Percentiles rank a stretch among this genome's conserved stretches.
Evolutionary conservation across 2,888 invertebrate species (phyloP).

Genomic region (Diarsia rubi): DNA sequence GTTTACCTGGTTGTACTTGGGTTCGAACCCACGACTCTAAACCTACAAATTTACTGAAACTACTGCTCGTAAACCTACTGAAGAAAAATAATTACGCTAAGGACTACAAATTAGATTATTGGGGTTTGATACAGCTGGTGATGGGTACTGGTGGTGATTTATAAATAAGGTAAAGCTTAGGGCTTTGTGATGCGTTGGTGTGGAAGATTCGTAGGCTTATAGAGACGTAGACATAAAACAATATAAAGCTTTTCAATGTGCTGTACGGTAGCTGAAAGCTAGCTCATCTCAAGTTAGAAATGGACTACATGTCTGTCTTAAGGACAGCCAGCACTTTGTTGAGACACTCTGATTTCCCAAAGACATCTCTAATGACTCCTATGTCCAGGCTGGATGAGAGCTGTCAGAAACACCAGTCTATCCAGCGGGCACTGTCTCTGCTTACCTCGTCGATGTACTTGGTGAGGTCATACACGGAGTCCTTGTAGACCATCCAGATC

Average conservation of each 20-base stretch:
- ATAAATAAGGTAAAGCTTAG: not conserved
- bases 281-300: not conserved
- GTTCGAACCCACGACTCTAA: no score
- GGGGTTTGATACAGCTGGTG: not conserved
- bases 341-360: not conserved
- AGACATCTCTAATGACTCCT: not conserved
- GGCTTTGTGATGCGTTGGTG: not conserved
- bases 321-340: not conserved
- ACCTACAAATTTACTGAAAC: no score
- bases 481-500: conserved; percentile 92
- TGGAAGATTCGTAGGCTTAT: not conserved
- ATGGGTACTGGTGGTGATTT: not conserved
- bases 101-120: not conserved
- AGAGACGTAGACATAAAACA: not conserved
- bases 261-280: not conserved
- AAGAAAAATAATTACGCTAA: not conserved
- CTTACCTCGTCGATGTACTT: conserved; percentile 91
- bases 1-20: no score
- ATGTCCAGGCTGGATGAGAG: not conserved
- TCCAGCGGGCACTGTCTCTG: not conserved
- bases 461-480: conserved; percentile 93
- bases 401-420: no score
- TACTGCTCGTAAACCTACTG: no score
- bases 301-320: not conserved
- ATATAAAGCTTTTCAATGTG: not conserved